Conservation (phyloP, 2,113 vertebrate species). For the Murina feae region DNA sequence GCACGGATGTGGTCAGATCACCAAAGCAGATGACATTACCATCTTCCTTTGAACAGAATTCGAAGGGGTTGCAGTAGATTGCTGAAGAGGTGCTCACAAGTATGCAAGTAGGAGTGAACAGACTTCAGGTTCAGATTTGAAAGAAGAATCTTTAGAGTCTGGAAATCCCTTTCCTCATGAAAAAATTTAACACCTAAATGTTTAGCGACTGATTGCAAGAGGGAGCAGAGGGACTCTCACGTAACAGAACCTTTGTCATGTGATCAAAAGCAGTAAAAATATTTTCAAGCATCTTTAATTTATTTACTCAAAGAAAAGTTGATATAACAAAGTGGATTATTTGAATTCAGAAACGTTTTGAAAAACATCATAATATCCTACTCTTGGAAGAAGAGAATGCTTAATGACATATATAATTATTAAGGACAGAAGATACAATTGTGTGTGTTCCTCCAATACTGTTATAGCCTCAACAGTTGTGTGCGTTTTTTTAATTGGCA, state of each 20-base stretch:
- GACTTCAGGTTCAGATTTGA: neutral
- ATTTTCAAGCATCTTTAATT: neutral
- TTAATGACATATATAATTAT: neutral
- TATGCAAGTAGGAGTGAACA: neutral
- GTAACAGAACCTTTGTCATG: neutral
- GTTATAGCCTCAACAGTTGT: neutral
- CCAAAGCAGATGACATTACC: neutral
- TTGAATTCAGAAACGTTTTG: neutral
- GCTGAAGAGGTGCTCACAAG: neutral
- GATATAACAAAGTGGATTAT: neutral
- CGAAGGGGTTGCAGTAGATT: neutral
- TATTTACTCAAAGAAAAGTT: neutral
- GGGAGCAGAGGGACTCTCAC: slow-evolving; percentile 24
- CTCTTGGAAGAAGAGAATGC: neutral
- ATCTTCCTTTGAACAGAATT: slow-evolving; percentile 24
- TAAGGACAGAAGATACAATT: neutral
- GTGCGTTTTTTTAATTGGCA: neutral
- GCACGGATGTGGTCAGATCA: slow-evolving; percentile 53
- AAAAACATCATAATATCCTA: neutral
- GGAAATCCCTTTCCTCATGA: neutral
- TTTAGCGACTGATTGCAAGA: neutral
- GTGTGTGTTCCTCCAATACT: neutral
- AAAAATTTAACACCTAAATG: neutral
- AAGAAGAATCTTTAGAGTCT: neutral
- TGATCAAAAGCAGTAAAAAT: neutral